Base-by-base conservation (phyloP, 2,797 vertebrate species). In the Sebastes steindachneri region DNA sequence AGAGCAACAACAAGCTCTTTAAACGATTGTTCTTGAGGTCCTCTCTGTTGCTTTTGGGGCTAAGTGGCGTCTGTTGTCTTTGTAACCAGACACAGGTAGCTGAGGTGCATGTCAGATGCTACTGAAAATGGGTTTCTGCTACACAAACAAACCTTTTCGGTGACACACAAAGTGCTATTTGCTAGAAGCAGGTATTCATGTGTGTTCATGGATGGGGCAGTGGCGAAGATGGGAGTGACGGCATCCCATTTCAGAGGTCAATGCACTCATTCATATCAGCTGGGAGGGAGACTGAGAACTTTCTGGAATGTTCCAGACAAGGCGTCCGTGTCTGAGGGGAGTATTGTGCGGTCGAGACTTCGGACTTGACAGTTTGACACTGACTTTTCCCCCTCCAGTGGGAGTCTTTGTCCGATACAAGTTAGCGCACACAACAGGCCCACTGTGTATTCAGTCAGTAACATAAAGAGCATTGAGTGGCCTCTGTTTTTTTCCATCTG, bases 301-400 rank as follows among this genome's bases (percentile, higher is more conserved):
- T 86, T 76, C 14, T 70, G 93, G 93, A 95, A 94, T 95, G 91
- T 93, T 91, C 88, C 91, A 84, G 83, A 92, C 88, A 83, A 90
- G 88, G 70, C 82, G 31, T 74, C 76, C 17, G 1, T 31, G 77
- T 93, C 84, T 93, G 91, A 93, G 86, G 79, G 84, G 70, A 80
- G 82, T 70, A 85, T 92, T 94, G 91, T 93, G 74, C 7, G 33
- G 80, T 77, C 11, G 6, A 33, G 75, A 68, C 75, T 74, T 81
- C 60, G 83, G 70, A 86, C 65, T 76, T 84, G 84, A 89, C 80
- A 74, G 74, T 88, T 79, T 89, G 86, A 92, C 91, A 76, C 86
- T 23, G 71, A 75, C 80, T 65, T 76, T 76, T 37, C 63, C 75
- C 8, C 75, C 58, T 83, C 64, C 66, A 72, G 79, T 79, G 81